Percentiles rank a stretch among this genome's conserved stretches.
These are phyloP conservation scores for Xiphydria camelus DNA, from an alignment of 2,888 invertebrate species.

Conservation along the genomic window DNA sequence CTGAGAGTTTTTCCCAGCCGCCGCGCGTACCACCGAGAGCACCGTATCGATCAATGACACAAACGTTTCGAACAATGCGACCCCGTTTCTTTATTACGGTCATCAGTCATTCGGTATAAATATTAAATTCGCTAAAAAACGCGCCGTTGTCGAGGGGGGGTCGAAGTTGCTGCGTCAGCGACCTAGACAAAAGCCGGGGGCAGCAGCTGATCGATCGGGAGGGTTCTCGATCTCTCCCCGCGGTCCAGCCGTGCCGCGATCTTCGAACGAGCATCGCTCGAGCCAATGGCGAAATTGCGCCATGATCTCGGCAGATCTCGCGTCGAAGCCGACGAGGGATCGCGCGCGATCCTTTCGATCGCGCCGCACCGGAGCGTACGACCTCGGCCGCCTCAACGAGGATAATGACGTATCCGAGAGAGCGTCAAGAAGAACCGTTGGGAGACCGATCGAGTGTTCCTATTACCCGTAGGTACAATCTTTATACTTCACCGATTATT, in stretches of 20 bases:
- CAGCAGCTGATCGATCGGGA: conserved; percentile 17
- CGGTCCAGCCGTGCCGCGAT: no score
- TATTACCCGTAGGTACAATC: no score
- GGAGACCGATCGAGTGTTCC: no score
- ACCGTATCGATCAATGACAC: conserved; percentile 57
- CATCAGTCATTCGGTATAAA: conserved; percentile 59
- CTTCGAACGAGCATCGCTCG: no score
- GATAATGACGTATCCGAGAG: no score
- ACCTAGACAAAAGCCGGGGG: conserved; percentile 25
- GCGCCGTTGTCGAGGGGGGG: conserved; percentile 38
- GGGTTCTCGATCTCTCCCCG: no score
- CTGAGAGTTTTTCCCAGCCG: conserved; percentile 15
- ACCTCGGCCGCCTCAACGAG: no score
- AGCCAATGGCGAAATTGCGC: conserved; percentile 14
- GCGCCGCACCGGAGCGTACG: no score
- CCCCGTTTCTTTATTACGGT: conserved; percentile 55
- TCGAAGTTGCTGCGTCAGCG: conserved; percentile 56
- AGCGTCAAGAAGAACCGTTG: no score
- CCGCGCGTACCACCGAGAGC: conserved; percentile 5
- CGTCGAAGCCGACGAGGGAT: no score
- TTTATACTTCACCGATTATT: no score
- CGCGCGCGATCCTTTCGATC: no score
- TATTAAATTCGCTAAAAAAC: conserved; percentile 58
- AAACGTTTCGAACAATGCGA: conserved; percentile 53
- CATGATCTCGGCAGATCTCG: conserved; percentile 27